phyloP scores from a whole-genome alignment of 2,797 vertebrate species.

The Danio jaintianensis region DNA sequence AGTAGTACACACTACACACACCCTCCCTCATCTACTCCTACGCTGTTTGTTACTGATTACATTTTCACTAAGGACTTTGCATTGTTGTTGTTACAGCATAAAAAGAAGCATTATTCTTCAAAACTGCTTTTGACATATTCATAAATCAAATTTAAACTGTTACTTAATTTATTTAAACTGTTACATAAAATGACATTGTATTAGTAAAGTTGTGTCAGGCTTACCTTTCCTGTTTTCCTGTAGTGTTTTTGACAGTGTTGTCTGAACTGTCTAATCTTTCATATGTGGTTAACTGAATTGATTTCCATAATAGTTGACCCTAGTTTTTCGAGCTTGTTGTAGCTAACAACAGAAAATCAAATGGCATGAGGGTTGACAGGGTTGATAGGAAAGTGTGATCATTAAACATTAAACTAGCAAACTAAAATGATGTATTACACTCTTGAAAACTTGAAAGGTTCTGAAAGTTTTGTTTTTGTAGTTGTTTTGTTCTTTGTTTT shows the following conservation, averaged over 20 bases:
- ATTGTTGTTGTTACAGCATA: slow-evolving; percentile 12
- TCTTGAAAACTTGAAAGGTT: too few species aligned
- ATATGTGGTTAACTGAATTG: background rate
- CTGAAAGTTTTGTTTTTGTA: too few species aligned
- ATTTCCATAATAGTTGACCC: background rate
- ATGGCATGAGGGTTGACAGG: slow-evolving; percentile 1
- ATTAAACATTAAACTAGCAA: slow-evolving; percentile 36
- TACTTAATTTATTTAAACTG: too few species aligned
- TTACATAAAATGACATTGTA: background rate
- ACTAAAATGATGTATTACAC: background rate
- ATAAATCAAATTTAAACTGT: background rate
- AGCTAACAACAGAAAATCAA: slow-evolving; percentile 33
- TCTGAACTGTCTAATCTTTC: background rate
- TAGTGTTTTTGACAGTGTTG: background rate
- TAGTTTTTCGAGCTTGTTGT: slow-evolving; percentile 36
- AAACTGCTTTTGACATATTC: background rate
- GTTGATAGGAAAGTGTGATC: slow-evolving; percentile 13
- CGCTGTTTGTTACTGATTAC: slow-evolving; percentile 41
- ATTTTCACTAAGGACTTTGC: slow-evolving; percentile 21
- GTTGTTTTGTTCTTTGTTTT: too few species aligned
- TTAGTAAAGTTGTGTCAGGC: background rate
- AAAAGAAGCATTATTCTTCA: background rate
- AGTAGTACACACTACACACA: slow-evolving; percentile 40
- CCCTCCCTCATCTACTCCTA: slow-evolving; percentile 18
- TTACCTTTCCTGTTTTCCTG: slow-evolving; percentile 12